Evolutionary conservation across 2,113 vertebrate species (phyloP).

Genomic region (Epinephelus moara): DNA sequence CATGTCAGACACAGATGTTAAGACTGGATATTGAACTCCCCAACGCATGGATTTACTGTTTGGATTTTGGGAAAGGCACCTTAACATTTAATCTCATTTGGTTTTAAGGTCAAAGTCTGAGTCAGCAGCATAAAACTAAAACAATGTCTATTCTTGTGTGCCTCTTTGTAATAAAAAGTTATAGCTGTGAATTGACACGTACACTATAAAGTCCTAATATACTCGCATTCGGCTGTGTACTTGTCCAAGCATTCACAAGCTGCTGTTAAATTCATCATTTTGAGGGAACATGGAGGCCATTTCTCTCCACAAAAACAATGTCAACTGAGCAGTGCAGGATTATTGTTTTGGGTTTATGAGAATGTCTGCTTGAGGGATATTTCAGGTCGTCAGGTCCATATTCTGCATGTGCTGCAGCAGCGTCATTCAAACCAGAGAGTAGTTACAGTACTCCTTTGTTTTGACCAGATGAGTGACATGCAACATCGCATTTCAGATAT

Average conservation of each 20-base stretch:
- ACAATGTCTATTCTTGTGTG: conserved; percentile 8
- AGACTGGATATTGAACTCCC: not conserved
- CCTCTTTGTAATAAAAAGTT: conserved; percentile 36
- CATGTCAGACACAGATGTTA: not conserved
- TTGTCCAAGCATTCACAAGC: conserved; percentile 23
- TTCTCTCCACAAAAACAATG: conserved; percentile 45
- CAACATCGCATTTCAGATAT: conserved; percentile 20
- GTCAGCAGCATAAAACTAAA: conserved; percentile 19
- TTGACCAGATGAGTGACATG: not conserved
- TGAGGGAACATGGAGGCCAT: conserved; percentile 30
- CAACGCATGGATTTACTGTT: not conserved
- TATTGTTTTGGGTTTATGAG: conserved; percentile 39
- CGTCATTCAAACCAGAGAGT: conserved; percentile 21
- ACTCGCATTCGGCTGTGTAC: not conserved
- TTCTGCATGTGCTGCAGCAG: conserved; percentile 1
- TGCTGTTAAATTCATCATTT: conserved; percentile 37
- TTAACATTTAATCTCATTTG: conserved; percentile 1
- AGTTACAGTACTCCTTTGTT: not conserved
- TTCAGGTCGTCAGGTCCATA: conserved; percentile 14
- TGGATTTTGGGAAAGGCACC: conserved; percentile 29
- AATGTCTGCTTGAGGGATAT: conserved; percentile 32
- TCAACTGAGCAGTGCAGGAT: conserved; percentile 19
- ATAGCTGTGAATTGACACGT: conserved; percentile 25
- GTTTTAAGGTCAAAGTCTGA: conserved; percentile 24
- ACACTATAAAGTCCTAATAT: conserved; percentile 37